Evolutionary conservation across 2,797 vertebrate genomes (phyloP).

Genomic region (Ficedula albicollis): DNA sequence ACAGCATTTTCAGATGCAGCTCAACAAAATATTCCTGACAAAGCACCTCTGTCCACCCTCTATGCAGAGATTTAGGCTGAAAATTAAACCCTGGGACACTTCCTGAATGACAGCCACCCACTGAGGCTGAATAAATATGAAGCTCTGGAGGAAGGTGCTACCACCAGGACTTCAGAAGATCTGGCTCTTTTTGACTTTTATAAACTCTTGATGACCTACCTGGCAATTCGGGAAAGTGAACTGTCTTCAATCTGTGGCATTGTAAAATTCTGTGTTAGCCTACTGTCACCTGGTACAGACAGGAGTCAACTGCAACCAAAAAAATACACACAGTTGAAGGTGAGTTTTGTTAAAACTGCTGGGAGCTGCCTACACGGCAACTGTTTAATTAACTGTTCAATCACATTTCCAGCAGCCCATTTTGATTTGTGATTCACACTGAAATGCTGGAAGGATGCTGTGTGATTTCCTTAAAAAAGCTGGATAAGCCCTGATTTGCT

Average conservation of each 20-base stretch:
- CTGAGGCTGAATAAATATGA: background rate
- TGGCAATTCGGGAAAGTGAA: background rate
- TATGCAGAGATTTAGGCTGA: background rate
- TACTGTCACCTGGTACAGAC: background rate
- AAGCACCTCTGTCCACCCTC: background rate
- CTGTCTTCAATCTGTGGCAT: background rate
- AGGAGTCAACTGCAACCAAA: background rate
- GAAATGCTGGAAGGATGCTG: background rate
- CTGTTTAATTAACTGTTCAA: background rate
- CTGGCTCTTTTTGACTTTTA: background rate
- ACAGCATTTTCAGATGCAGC: background rate
- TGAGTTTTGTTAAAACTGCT: background rate
- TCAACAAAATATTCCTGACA: background rate
- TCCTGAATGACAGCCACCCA: background rate
- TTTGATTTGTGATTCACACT: background rate
- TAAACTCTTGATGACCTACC: background rate
- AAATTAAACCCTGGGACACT: background rate
- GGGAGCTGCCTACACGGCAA: background rate
- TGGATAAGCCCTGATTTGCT: background rate
- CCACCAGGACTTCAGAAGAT: background rate
- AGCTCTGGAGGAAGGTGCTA: background rate
- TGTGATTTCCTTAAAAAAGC: background rate
- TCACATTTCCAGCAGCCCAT: background rate
- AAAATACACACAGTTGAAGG: background rate
- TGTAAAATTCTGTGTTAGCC: background rate